Evolutionary conservation across 1,140 invertebrate species (phyloP), one percentile per base, ranked within the genome.

Genomic region (Zaprionus camerounensis): DNA sequence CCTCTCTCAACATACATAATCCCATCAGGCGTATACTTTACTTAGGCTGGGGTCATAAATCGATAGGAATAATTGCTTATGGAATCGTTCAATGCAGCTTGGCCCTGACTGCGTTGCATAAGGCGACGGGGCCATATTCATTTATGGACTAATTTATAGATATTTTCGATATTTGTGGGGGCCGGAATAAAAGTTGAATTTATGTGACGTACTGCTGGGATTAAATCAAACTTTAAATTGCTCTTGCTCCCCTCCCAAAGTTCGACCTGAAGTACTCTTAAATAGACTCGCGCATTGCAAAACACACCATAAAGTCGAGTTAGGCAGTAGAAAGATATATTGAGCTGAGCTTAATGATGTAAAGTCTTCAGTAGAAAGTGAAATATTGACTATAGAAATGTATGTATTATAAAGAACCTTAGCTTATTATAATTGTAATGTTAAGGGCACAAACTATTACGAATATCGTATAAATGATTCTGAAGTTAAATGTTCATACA

Each of bases 1-100:
- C 15, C 41, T 28, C 34, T 9, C 24, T 17, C 31, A 15, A 1
- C 20, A 44, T 20, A 58, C 68, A 71, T 65, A 59, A 76, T 71
- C 59, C 26, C 58, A 26, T n/a, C 58, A 26, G 34, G 63, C 59
- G 63, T 28, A 70, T 58, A 65, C 61, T 65, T 61, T 51, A 24
- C 68, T 59, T 22, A 44, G 61, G 9, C 38, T 46, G 3, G 20
- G 46, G 61, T 65, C 73, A 76, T 76, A 76, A 76, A 76, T 76
- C 73, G 73, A 82, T 59, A 67, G 70, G 70, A 83, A 83, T 88
- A 86, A 86, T 88, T 86, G 82, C 63, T 86, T 87, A 86, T 80
- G 80, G 82, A 83, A 80, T 80, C 72, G 83, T 88, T 86, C 83
- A 88, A 59, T 82, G 84, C 56, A 71, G 68, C 79, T 70, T 66